These are phyloP conservation scores for Apis florea DNA, from an alignment of 1,140 invertebrate genomes.

Conservation along the genomic window DNA sequence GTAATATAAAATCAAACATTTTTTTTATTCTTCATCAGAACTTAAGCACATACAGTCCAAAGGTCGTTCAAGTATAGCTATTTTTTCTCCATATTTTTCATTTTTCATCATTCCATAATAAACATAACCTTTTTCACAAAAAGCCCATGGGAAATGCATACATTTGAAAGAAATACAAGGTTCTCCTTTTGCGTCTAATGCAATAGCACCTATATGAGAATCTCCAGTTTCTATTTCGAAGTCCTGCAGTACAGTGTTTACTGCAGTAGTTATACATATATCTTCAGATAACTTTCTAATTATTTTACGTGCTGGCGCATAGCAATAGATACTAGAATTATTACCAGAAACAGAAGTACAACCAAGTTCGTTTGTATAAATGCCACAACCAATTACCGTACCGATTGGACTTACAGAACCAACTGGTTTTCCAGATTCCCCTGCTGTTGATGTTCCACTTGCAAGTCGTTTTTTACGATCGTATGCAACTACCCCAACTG, in stretches of 20 bases:
- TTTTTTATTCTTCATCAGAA: slow-evolving; percentile 21
- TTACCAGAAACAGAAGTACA: slow-evolving; percentile 61
- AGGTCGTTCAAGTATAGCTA: slow-evolving; percentile 53
- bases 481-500: slow-evolving; percentile 59
- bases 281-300: slow-evolving; percentile 31
- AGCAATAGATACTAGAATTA: slow-evolving; percentile 53
- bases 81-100: slow-evolving; percentile 55
- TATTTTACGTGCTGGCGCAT: slow-evolving; percentile 59
- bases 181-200: slow-evolving; percentile 45
- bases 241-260: slow-evolving; percentile 43
- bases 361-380: slow-evolving; percentile 54
- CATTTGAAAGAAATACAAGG: slow-evolving; percentile 52
- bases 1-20: background rate
- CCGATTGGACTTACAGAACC: slow-evolving; percentile 52
- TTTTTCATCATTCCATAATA: slow-evolving; percentile 58
- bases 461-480: slow-evolving; percentile 57
- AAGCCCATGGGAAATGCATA: slow-evolving; percentile 64
- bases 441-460: slow-evolving; percentile 59
- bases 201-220: slow-evolving; percentile 49
- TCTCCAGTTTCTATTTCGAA: slow-evolving; percentile 40
- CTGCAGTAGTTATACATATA: background rate
- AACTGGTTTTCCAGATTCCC: slow-evolving; percentile 46
- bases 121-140: slow-evolving; percentile 53
- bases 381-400: slow-evolving; percentile 63
- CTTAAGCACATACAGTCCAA: slow-evolving; percentile 59